Conservation (phyloP, 2,797 vertebrate species). For the Falco cherrug region DNA sequence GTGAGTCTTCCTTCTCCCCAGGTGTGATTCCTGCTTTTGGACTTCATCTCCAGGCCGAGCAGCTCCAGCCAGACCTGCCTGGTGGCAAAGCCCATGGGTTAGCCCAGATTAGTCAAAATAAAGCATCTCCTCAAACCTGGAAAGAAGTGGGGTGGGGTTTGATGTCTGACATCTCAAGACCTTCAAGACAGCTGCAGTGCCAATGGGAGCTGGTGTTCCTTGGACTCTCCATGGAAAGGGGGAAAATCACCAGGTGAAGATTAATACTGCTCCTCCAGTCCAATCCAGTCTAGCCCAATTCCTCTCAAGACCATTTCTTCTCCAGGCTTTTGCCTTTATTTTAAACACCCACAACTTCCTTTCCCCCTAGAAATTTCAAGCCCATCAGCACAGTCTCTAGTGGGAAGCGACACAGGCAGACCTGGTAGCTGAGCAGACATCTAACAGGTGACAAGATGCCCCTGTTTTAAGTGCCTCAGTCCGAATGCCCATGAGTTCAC, state of each 20-base stretch:
- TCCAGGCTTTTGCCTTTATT: background rate
- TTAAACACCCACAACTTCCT: background rate
- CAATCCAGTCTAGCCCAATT: background rate
- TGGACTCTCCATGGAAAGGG: background rate
- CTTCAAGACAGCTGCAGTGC: background rate
- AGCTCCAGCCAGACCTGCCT: background rate
- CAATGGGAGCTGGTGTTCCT: background rate
- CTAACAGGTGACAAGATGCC: background rate
- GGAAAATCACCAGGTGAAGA: background rate
- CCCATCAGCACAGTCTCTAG: background rate
- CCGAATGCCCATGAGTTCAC: background rate
- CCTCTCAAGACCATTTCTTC: background rate
- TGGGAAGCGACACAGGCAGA: rapidly evolving
- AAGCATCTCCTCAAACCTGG: background rate
- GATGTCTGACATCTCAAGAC: background rate
- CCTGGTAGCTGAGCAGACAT: background rate
- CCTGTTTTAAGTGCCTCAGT: background rate
- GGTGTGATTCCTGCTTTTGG: background rate
- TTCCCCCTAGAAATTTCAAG: background rate
- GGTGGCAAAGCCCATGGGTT: background rate
- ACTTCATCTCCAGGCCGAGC: background rate
- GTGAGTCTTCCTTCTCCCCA: background rate
- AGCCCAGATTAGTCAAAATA: background rate
- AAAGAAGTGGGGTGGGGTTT: background rate
- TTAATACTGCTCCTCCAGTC: background rate